phyloP scores from a whole-genome alignment of 2,797 vertebrate genomes.

The Tragelaphus oryx region DNA sequence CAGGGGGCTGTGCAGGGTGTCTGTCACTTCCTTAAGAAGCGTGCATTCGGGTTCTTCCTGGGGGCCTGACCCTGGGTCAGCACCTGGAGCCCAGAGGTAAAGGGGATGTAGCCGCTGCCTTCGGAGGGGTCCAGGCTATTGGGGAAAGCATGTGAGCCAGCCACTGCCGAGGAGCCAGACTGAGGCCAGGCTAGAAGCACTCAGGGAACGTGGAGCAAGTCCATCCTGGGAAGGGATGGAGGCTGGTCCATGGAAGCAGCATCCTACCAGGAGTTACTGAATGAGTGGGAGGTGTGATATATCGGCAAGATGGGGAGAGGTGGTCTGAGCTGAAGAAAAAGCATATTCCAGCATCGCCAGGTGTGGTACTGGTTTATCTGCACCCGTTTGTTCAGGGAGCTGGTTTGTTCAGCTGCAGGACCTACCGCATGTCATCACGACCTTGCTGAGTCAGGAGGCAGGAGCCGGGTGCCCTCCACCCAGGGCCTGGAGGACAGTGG shows the following conservation, averaged over 20 bases:
- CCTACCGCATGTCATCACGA: rapidly evolving
- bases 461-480: rapidly evolving
- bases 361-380: not conserved
- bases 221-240: too few relatives aligned
- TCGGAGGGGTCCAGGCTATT: rapidly evolving
- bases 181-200: not conserved
- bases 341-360: too few relatives aligned
- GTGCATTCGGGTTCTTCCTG: not conserved
- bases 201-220: not conserved
- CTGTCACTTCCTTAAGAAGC: not conserved
- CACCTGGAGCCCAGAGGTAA: not conserved
- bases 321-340: not conserved
- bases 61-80: not conserved
- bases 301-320: not conserved
- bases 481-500: not conserved
- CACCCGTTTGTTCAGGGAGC: not conserved
- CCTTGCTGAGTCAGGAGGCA: not conserved
- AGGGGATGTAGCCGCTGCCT: too few relatives aligned
- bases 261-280: not conserved
- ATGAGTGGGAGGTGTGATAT: rapidly evolving
- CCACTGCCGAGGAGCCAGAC: rapidly evolving
- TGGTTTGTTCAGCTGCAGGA: not conserved
- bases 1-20: not conserved
- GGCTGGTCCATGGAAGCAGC: not conserved
- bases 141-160: not conserved